These are phyloP conservation scores for Anoplopoma fimbria DNA, from an alignment of 2,113 vertebrate genomes.

Conservation along the genomic window DNA sequence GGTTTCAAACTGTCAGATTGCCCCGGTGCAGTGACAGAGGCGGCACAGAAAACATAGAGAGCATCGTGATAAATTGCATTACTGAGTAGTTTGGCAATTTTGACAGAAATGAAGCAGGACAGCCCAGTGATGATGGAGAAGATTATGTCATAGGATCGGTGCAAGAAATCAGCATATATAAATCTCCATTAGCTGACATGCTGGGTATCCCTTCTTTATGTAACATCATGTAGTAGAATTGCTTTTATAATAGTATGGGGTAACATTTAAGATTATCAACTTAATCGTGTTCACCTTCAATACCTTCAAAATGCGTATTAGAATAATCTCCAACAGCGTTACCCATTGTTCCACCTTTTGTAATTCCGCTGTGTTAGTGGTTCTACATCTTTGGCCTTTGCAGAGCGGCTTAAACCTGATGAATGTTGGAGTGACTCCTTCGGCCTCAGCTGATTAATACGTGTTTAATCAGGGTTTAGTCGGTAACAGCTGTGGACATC, in stretches of 20 bases:
- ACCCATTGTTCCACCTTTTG: background rate
- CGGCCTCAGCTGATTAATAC: slow-evolving; percentile 71
- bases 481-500: slow-evolving; percentile 67
- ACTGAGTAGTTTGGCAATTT: slow-evolving; percentile 57
- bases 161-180: slow-evolving; percentile 15
- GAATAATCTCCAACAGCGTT: slow-evolving; percentile 2
- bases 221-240: background rate
- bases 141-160: slow-evolving; percentile 10
- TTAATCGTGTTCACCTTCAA: background rate
- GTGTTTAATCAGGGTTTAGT: slow-evolving; percentile 74
- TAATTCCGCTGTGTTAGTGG: background rate
- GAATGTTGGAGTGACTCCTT: slow-evolving; percentile 47
- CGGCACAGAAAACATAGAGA: slow-evolving; percentile 22
- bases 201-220: background rate
- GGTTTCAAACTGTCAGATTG: slow-evolving; percentile 46
- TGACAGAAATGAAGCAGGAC: slow-evolving; percentile 41
- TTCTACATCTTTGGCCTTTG: slow-evolving; percentile 35
- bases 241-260: background rate
- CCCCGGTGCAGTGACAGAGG: slow-evolving; percentile 14
- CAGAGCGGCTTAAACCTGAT: slow-evolving; percentile 49
- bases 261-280: background rate
- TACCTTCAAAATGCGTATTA: slow-evolving; percentile 7
- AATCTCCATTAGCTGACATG: background rate
- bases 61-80: slow-evolving; percentile 50
- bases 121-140: slow-evolving; percentile 46